Percentiles rank a stretch among this genome's conserved stretches.
These are phyloP conservation scores for Sarcophaga variegata DNA, from an alignment of 2,888 invertebrate species.

Conservation along the genomic window DNA sequence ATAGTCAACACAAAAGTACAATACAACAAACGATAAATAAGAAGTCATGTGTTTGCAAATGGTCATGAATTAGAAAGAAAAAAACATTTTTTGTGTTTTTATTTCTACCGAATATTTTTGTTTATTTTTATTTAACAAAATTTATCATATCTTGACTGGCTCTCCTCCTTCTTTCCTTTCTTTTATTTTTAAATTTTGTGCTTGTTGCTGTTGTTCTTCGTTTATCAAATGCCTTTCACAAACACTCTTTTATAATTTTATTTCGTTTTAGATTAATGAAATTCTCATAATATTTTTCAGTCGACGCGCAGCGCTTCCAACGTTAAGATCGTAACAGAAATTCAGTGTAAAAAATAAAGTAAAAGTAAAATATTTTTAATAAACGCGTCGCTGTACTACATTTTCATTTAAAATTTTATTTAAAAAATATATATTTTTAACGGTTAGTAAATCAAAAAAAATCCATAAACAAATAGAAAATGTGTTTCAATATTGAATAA, in stretches of 20 bases:
- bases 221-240: slow-evolving; percentile 54
- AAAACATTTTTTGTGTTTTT: slow-evolving; percentile 4
- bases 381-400: slow-evolving; percentile 38
- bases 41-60: slow-evolving; percentile 64
- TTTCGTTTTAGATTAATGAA: slow-evolving; percentile 56
- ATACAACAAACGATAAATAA: slow-evolving; percentile 29
- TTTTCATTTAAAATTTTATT: slow-evolving; percentile 17
- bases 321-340: slow-evolving; percentile 59
- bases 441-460: slow-evolving; percentile 61
- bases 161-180: slow-evolving; percentile 30
- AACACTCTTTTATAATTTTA: slow-evolving; percentile 55
- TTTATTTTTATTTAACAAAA: slow-evolving; percentile 60
- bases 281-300: slow-evolving; percentile 67
- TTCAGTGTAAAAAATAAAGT: slow-evolving; percentile 11
- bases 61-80: slow-evolving; percentile 45
- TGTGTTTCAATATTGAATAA: slow-evolving; percentile 7
- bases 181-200: slow-evolving; percentile 36
- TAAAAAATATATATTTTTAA: slow-evolving; percentile 15
- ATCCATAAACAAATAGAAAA: not conserved
- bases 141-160: slow-evolving; percentile 54
- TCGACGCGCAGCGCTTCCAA: slow-evolving; percentile 65
- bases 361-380: slow-evolving; percentile 6
- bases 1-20: slow-evolving; percentile 25
- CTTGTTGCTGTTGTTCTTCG: slow-evolving; percentile 46
- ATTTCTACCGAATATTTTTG: slow-evolving; percentile 55